These are phyloP conservation scores for Polypterus bichir DNA, from an alignment of 2,113 vertebrate species.

Conservation along the genomic window DNA sequence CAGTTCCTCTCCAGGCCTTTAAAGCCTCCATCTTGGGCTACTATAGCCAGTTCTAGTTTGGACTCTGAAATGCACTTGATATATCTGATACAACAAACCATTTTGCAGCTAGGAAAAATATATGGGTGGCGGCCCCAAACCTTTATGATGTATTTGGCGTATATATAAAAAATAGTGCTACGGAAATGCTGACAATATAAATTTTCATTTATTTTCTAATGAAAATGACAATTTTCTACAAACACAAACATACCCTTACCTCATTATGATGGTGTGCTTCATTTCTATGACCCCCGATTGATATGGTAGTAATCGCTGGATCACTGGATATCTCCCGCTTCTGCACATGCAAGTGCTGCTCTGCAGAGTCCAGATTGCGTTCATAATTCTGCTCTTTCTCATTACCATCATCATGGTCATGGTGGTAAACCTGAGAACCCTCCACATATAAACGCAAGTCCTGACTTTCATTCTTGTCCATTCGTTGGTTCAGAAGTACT, in stretches of 20 bases:
- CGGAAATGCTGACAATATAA: too few species aligned
- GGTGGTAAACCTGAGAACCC: conserved; percentile 12
- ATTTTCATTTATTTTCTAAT: too few species aligned
- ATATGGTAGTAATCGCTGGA: background rate
- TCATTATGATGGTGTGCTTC: conserved; percentile 39
- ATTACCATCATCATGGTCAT: conserved; percentile 33
- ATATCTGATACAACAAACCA: too few species aligned
- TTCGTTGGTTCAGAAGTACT: background rate
- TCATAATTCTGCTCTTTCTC: conserved; percentile 38
- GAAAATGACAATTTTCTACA: too few species aligned
- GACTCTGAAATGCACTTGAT: too few species aligned
- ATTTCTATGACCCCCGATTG: conserved; percentile 27
- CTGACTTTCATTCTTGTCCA: background rate
- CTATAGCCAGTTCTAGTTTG: too few species aligned
- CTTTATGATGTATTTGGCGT: too few species aligned
- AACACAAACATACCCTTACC: conserved; percentile 29
- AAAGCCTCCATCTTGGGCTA: too few species aligned
- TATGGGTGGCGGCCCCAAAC: too few species aligned
- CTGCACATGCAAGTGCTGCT: conserved; percentile 35
- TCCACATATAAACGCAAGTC: background rate
- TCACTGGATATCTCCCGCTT: conserved; percentile 47
- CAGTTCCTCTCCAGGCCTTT: too few species aligned
- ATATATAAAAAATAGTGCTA: too few species aligned
- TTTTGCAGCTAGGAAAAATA: too few species aligned
- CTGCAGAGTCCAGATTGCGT: conserved; percentile 17